These are phyloP conservation scores for Nowickia ferox DNA, from an alignment of 2,888 invertebrate species.

Conservation along the genomic window DNA sequence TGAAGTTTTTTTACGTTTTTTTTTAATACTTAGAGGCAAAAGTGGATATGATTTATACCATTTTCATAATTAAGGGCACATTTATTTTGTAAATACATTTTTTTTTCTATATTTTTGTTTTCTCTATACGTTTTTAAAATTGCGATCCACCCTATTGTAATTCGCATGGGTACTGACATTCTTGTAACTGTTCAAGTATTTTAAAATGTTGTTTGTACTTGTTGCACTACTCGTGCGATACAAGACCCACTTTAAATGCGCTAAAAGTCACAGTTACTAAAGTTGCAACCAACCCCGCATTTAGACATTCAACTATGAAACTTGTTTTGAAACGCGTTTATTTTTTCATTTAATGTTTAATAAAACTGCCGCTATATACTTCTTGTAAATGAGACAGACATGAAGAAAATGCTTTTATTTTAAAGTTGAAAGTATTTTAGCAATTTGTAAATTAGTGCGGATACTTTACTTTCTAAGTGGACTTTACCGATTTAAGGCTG, in stretches of 20 bases:
- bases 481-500: no score
- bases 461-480: no score
- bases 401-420: slow-evolving; percentile 1
- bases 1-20: no score
- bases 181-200: slow-evolving; percentile 15
- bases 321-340: slow-evolving; percentile 54
- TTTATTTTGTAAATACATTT: no score
- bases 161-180: neutral
- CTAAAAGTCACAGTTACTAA: slow-evolving; percentile 57
- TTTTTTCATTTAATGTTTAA: slow-evolving; percentile 13
- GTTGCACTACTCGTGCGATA: slow-evolving; percentile 55
- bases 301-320: slow-evolving; percentile 58
- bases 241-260: slow-evolving; percentile 70
- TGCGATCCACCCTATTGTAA: neutral
- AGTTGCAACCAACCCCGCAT: slow-evolving; percentile 41
- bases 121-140: neutral
- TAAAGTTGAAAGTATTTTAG: neutral
- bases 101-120: neutral
- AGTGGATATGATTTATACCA: no score
- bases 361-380: neutral
- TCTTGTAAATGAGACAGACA: neutral
- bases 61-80: no score
- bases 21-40: no score
- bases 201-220: slow-evolving; percentile 53
- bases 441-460: neutral